Base-by-base conservation (phyloP, 2,888 invertebrate species). In the Caenorhabditis auriculariae region DNA sequence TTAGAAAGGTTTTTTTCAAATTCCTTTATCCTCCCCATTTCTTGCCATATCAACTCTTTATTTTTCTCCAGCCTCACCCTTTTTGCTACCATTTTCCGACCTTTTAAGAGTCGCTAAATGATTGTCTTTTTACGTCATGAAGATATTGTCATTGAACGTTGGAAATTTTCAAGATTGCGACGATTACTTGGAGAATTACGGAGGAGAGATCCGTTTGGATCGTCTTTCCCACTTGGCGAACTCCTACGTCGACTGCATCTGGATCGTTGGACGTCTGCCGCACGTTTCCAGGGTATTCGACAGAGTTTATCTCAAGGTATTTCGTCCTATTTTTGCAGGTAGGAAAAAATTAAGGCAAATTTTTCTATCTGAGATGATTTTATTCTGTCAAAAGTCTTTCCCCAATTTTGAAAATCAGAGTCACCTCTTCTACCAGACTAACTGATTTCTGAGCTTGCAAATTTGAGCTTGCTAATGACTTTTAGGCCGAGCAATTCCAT, bases 131-230 rank as follows among this genome's bases (percentile, higher is more conserved):
- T n/a, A n/a, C n/a, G n/a, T n/a, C n/a, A n/a, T n/a, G n/a, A n/a
- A n/a, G n/a, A n/a, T n/a, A n/a, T n/a, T n/a, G n/a, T n/a, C n/a
- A n/a, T n/a, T n/a, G n/a, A n/a, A n/a, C n/a, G n/a, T n/a, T n/a
- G n/a, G n/a, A n/a, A n/a, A n/a, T n/a, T n/a, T n/a, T 69, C 42
- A 23, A 75, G 75, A 67, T 47, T 74, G 75, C 54, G 75, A 76
- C 32, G 57, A 60, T 29, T 28, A 55, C 26, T 62, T 69, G 21
- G 70, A 76, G 41, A 44, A 43, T 29, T 56, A 53, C 45, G 75
- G 75, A 9, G 73, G 75, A 9, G 47, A 48, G 35, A 69, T 74
- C 12, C 60, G 60, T 5, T 35, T 74, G 28, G 53, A 54, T 24
- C 42, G 45, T 6, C 46, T 61, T 19, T 52, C 55, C 4, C 42